These are phyloP conservation scores for Stictonetta naevosa DNA, from an alignment of 2,113 vertebrate species.

Conservation along the genomic window DNA sequence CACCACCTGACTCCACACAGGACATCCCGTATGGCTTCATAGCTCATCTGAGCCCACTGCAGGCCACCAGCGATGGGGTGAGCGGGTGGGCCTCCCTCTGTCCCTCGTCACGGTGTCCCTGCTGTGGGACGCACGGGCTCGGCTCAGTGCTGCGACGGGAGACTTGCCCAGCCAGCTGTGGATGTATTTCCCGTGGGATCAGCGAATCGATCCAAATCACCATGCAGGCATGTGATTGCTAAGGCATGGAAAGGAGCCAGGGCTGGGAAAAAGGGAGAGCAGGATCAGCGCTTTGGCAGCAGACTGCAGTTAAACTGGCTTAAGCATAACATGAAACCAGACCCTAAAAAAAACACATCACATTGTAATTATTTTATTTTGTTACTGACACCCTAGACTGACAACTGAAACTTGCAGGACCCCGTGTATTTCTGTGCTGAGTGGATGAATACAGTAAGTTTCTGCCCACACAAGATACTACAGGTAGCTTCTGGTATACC, in stretches of 20 bases:
- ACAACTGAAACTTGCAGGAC: not conserved
- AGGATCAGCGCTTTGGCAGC: constrained; percentile 10
- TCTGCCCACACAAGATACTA: not conserved
- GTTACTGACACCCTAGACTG: not conserved
- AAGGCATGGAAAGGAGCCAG: not conserved
- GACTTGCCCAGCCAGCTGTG: constrained; percentile 9
- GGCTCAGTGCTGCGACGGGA: not conserved
- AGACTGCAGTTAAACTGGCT: not conserved
- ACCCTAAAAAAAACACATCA: not conserved
- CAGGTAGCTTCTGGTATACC: not conserved
- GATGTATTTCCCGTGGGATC: not conserved
- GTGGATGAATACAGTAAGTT: not conserved
- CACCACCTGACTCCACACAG: not conserved
- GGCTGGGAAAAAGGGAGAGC: constrained; percentile 22
- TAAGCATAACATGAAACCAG: not conserved
- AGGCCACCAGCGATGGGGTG: not conserved
- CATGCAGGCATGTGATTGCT: not conserved
- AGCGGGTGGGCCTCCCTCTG: not conserved
- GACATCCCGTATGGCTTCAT: constrained; percentile 1
- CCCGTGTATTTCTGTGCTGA: not conserved
- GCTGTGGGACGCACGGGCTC: not conserved
- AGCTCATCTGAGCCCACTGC: not conserved
- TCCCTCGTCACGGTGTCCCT: not conserved
- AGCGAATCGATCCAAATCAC: not conserved
- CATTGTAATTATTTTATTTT: not conserved